These are phyloP conservation scores for Epinephelus lanceolatus DNA, from an alignment of 2,113 vertebrate species.

Conservation along the genomic window DNA sequence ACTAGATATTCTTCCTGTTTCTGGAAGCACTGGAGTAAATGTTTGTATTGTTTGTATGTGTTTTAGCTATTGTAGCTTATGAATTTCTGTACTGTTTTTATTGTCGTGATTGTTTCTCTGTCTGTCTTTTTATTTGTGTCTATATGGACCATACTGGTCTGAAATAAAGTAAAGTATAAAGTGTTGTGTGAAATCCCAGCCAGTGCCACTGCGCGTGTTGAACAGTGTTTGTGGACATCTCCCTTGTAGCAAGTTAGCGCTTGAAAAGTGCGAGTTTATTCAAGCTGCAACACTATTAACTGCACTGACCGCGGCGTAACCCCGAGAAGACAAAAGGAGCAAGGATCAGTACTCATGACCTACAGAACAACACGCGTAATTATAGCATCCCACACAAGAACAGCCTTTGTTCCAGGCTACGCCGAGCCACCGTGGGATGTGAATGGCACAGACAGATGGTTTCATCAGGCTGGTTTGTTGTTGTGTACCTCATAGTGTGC, in stretches of 20 bases:
- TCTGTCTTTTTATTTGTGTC: too few species aligned
- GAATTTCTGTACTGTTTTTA: too few species aligned
- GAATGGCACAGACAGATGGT: background rate
- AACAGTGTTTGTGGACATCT: background rate
- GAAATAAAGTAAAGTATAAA: too few species aligned
- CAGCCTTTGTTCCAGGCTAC: slow-evolving; percentile 49
- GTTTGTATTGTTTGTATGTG: too few species aligned
- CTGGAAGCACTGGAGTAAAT: too few species aligned
- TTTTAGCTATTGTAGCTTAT: too few species aligned
- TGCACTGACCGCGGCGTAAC: slow-evolving; percentile 49
- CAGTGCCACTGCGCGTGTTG: background rate
- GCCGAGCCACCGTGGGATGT: background rate
- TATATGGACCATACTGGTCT: too few species aligned
- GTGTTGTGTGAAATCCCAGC: background rate
- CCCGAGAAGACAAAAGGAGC: slow-evolving; percentile 46
- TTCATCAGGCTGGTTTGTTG: background rate
- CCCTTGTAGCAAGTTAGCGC: background rate
- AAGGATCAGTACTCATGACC: background rate
- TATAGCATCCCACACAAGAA: slow-evolving; percentile 28
- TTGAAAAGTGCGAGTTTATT: slow-evolving; percentile 20
- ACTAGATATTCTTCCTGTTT: too few species aligned
- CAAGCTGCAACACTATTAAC: slow-evolving; percentile 43
- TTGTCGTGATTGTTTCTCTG: too few species aligned
- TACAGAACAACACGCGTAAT: slow-evolving; percentile 36
- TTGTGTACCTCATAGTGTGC: background rate